A percentile compares a stretch with the other conserved stretches of the same genome.
Evolutionary conservation across 2,888 invertebrate species (phyloP).

Genomic region (Schizaphis graminum): DNA sequence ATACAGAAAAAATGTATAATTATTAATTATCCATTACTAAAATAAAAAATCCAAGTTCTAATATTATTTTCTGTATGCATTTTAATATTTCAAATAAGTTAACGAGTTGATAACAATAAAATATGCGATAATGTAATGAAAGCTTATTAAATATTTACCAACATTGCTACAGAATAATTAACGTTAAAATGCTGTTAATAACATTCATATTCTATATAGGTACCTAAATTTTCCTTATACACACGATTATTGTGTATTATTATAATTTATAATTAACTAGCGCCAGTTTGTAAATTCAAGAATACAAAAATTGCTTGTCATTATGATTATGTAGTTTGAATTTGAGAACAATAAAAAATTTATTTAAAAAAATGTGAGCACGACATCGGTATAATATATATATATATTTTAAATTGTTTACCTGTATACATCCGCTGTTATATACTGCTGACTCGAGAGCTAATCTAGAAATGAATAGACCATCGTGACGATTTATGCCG

Average conservation of each 20-base stretch:
- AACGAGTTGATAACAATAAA: conserved; percentile 2
- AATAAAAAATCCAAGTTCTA: not conserved
- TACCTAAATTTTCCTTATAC: not conserved
- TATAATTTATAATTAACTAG: not conserved
- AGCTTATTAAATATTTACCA: not conserved
- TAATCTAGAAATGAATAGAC: conserved; percentile 97
- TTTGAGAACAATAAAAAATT: no score
- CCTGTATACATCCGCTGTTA: conserved; percentile 95
- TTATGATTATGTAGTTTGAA: no score
- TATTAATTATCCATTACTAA: no score
- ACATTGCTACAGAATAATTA: not conserved
- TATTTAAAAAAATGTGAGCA: no score
- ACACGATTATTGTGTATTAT: not conserved
- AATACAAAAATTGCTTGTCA: no score
- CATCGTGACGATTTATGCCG: conserved; percentile 93
- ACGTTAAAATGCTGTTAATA: not conserved
- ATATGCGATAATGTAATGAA: not conserved
- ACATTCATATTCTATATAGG: not conserved
- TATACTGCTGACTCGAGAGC: conserved; percentile 97
- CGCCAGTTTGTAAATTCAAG: not conserved
- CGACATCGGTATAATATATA: no score
- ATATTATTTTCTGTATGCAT: not conserved
- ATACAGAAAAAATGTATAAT: no score
- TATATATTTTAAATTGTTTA: conserved; percentile 69
- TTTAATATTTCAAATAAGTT: not conserved